Percentiles rank a stretch among this genome's conserved stretches.
Evolutionary conservation across 2,797 vertebrate genomes (phyloP).

Genomic region (Lithobates pipiens): DNA sequence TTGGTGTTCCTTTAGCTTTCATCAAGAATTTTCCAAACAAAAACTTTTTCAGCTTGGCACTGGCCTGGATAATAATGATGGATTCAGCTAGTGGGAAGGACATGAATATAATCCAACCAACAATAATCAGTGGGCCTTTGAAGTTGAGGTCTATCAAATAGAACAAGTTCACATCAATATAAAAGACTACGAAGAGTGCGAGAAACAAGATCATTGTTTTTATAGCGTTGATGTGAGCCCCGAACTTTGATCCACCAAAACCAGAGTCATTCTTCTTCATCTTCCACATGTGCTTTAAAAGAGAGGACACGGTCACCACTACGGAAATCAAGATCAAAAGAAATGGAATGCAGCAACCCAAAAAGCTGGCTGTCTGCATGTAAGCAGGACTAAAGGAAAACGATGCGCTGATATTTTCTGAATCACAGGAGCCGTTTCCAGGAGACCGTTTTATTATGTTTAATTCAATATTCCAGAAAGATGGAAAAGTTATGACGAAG

Average conservation of each 20-base stretch:
- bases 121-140: too few relatives aligned
- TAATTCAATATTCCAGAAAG: neutral
- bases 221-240: conserved; percentile 3
- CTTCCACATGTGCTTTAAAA: neutral
- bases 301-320: neutral
- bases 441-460: too few relatives aligned
- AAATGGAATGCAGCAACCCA: conserved; percentile 14
- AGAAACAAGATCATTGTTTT: neutral
- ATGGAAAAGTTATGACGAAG: neutral
- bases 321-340: too few relatives aligned
- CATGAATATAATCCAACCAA: too few relatives aligned
- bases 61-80: too few relatives aligned
- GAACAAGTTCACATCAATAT: neutral
- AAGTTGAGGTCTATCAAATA: too few relatives aligned
- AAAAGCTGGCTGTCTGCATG: neutral
- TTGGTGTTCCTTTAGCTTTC: too few relatives aligned
- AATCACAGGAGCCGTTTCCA: neutral
- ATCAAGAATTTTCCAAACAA: too few relatives aligned
- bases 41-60: too few relatives aligned
- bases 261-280: neutral
- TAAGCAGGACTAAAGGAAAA: neutral
- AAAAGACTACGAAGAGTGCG: neutral
- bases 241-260: neutral
- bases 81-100: too few relatives aligned
- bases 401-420: neutral